These are phyloP conservation scores for Poecile atricapillus DNA, from an alignment of 2,113 vertebrate genomes.

Conservation along the genomic window DNA sequence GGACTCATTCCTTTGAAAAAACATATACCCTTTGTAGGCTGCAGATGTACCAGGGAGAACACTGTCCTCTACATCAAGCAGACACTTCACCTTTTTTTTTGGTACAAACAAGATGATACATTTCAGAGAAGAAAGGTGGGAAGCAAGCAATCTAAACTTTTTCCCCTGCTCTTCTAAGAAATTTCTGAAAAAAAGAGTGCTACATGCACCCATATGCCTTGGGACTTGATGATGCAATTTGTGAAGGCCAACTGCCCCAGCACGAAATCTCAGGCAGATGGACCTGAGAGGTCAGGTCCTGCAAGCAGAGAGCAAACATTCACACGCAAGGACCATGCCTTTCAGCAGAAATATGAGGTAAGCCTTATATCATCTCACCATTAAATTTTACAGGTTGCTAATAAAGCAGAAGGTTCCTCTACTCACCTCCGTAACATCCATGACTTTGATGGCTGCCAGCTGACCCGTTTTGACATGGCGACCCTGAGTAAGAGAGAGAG, in stretches of 20 bases:
- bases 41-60: neutral
- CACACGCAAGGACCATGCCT: neutral
- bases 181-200: neutral
- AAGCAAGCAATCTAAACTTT: neutral
- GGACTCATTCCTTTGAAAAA: slow-evolving; percentile 37
- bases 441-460: slow-evolving; percentile 98
- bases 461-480: slow-evolving; percentile 99
- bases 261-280: neutral
- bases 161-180: neutral
- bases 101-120: slow-evolving; percentile 2
- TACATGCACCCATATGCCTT: neutral
- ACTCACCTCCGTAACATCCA: slow-evolving; percentile 98
- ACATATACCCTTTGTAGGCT: neutral
- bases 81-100: neutral
- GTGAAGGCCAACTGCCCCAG: neutral
- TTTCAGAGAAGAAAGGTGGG: neutral
- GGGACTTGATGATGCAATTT: neutral
- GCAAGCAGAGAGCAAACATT: neutral
- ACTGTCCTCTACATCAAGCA: neutral
- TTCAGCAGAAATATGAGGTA: neutral
- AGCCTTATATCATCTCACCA: neutral
- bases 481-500: slow-evolving; percentile 76
- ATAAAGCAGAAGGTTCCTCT: neutral
- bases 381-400: neutral
- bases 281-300: neutral